Base-by-base conservation (phyloP, 2,888 invertebrate species). In the Drosophila monieri region DNA sequence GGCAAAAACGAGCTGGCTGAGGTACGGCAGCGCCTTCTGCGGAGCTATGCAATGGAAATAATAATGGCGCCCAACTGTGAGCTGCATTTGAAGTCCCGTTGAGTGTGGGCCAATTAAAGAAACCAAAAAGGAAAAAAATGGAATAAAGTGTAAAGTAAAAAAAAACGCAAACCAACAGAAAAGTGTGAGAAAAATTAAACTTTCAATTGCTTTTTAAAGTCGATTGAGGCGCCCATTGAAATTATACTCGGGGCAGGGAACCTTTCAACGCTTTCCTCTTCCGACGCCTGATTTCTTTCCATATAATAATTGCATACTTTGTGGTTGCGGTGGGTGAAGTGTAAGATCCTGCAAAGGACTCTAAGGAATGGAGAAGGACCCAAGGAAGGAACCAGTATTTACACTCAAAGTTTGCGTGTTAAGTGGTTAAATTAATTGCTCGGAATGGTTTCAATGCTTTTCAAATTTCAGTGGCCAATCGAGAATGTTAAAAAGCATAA, bases 341-440 rank as follows among this genome's bases (percentile, higher is more conserved):
- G 39, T 23, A 12, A 52, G 59, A 62, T 64, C 72, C 51, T 61
- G 47, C 30, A 32, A 10, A 9, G 54, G 10, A 54, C 12, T 41
- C 8, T 4, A 59, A 39, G 47, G 51, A 43, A 52, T 21, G 35
- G 23, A 12, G 18, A 41, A 30, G 37, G n/a, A 4, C 5, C 5
- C 10, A 18, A 14, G n/a, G 5, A 25, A 39, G 51, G 25, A 58
- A 43, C 85, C 74, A 83, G 87, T 84, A 80, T 83, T 83, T 87
- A 77, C 87, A 68, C 78, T 72, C 69, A 73, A 87, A 86, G 83
- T 83, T 83, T 84, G 81, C 81, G 83, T 86, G 87, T 84, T 84
- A 85, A 83, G 83, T 87, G 83, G 85, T 69, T 71, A 78, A 83
- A 87, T 83, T 87, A 83, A 87, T 83, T 86, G 83, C 59, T 74